A percentile compares a stretch with the other conserved stretches of the same genome.
Evolutionary conservation across 2,113 vertebrate species (phyloP).

Genomic region (Bothrops jararaca): DNA sequence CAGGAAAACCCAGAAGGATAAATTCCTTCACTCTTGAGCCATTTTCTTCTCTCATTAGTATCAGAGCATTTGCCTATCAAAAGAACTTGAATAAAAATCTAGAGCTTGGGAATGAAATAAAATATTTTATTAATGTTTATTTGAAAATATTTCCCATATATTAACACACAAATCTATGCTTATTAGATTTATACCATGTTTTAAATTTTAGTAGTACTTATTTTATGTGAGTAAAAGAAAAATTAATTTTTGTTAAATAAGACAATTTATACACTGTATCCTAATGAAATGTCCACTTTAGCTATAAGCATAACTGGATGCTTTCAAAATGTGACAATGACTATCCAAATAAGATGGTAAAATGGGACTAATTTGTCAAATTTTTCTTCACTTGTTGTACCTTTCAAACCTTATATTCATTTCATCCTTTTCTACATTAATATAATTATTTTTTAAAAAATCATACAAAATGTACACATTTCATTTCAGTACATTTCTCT

Average conservation of each 20-base stretch:
- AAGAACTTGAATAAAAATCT: neutral
- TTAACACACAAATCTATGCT: neutral
- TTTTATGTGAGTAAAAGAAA: neutral
- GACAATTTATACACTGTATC: neutral
- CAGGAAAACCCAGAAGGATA: constrained; percentile 44
- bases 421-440: neutral
- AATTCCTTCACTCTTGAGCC: constrained; percentile 11
- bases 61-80: neutral
- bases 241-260: neutral
- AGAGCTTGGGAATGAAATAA: neutral
- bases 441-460: no score
- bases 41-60: neutral
- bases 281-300: neutral
- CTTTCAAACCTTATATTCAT: neutral
- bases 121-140: neutral
- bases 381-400: neutral
- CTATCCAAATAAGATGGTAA: neutral
- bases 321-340: neutral
- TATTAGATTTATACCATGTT: neutral
- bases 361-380: neutral
- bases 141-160: neutral
- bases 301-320: neutral
- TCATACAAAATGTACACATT: neutral
- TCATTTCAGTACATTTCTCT: neutral
- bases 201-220: neutral